phyloP scores from a whole-genome alignment of 2,888 invertebrate genomes.

The Trissolcus brochymenae region DNA sequence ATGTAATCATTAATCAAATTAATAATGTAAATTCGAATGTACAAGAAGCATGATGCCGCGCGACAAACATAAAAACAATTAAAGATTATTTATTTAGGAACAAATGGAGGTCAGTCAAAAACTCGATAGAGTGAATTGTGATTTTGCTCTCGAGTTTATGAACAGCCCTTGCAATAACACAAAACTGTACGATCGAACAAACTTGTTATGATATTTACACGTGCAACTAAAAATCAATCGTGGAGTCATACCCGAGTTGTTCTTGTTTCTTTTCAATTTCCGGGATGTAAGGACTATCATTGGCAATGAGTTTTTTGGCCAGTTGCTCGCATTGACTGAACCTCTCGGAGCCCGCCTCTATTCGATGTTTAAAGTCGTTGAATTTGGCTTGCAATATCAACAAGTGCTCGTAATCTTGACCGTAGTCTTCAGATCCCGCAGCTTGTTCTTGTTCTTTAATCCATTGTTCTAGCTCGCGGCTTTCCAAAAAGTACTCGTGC shows the following conservation, averaged over 20 bases:
- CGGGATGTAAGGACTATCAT: conserved; percentile 89
- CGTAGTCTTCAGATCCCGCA: conserved; percentile 94
- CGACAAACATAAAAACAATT: neutral
- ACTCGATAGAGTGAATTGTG: neutral
- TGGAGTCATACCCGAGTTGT: conserved; percentile 81
- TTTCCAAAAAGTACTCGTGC: conserved; percentile 94
- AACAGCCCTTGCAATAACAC: neutral
- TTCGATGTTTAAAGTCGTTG: conserved; percentile 93
- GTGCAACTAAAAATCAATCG: conserved; percentile 21
- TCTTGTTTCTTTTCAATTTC: conserved; percentile 92
- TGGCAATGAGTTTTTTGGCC: conserved; percentile 90
- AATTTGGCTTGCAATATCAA: conserved; percentile 91
- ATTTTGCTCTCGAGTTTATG: too few relatives aligned
- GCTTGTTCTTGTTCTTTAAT: conserved; percentile 92
- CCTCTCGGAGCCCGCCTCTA: conserved; percentile 92
- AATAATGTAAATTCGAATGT: neutral
- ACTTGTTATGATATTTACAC: conserved; percentile 31
- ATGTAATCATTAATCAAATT: neutral
- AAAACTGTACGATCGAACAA: neutral
- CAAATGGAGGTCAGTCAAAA: neutral
- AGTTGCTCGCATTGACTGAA: conserved; percentile 93
- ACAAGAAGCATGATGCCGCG: neutral
- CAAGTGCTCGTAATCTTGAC: conserved; percentile 94
- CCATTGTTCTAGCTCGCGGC: conserved; percentile 93
- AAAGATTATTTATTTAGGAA: neutral